Percentiles rank a stretch among this genome's conserved stretches.
phyloP scores from a whole-genome alignment of 2,888 invertebrate genomes.

The Linhomoeus sp. region DNA sequence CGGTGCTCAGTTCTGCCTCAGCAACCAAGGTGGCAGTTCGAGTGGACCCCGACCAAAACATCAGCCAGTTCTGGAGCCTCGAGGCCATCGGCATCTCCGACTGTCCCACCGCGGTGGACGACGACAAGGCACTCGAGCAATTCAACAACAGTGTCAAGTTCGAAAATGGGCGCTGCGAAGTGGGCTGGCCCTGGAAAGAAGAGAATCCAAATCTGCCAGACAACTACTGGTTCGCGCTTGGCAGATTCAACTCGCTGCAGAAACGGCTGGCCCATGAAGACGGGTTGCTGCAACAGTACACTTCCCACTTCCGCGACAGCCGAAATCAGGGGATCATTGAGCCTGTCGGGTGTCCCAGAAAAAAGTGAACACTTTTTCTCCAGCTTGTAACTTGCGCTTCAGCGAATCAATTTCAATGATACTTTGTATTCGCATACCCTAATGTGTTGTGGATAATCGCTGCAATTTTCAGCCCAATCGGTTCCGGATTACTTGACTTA shows the following conservation, averaged over 20 bases:
- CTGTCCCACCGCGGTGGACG: neutral
- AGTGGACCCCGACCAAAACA: too few species aligned
- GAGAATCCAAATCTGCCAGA: neutral
- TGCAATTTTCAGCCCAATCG: too few species aligned
- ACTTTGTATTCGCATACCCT: too few species aligned
- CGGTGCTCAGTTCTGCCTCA: too few species aligned
- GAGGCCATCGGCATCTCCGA: slow-evolving; percentile 1
- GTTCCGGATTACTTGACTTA: too few species aligned
- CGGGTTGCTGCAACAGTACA: neutral
- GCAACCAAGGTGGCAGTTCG: too few species aligned
- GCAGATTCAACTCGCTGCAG: neutral
- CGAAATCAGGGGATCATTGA: slow-evolving; percentile 4
- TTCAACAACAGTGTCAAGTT: neutral
- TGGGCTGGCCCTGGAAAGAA: slow-evolving; percentile 2
- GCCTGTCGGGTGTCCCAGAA: too few species aligned
- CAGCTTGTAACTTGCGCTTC: too few species aligned
- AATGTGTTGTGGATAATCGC: too few species aligned
- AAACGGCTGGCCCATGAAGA: neutral
- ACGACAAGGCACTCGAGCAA: neutral
- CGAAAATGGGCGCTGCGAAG: neutral
- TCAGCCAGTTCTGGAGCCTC: slow-evolving; percentile 1
- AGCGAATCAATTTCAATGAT: too few species aligned
- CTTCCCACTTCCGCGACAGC: neutral
- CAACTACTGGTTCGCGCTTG: neutral
- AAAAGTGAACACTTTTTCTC: too few species aligned